Base-by-base conservation (phyloP, 2,113 vertebrate species). In the Pelecanus crispus region DNA sequence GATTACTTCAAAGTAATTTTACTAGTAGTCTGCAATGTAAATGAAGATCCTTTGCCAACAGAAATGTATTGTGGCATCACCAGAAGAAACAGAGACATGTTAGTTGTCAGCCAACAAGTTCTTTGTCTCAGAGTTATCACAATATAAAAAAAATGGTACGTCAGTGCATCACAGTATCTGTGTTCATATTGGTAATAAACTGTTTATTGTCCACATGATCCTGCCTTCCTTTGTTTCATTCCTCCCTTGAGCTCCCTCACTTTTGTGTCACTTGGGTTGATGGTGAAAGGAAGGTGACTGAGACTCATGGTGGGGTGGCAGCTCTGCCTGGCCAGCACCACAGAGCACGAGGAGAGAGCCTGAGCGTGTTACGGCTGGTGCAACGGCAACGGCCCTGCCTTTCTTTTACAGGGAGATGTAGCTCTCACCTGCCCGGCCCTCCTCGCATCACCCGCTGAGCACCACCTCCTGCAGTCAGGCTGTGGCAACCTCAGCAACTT, bases 101-200 rank as follows among this genome's bases (percentile, higher is more conserved):
- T 97, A 93, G 68, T 97, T 97, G 97, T 98, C 97, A 97, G 96
- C 96, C 97, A 95, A 97, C 88, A 93, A 95, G 95, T 94, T 95
- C 91, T 96, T 95, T 94, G 93, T 96, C 95, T 94, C 95, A 96
- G 95, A 97, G 90, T 98, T 97, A 97, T 97, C 96, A 93, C 96
- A 96, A 96, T 98, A 98, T 98, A 82, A 90, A 97, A 93, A 74
- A 96, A 98, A 97, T 97, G 97, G 98, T 97, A 98, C 94, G 94
- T 98, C 97, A 95, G 97, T 98, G 95, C 97, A 97, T 97, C 95
- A 94, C 98, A 97, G 94, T 97, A 96, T 98, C 98, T 98, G 98
- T 99, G 98, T 98, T 98, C 98, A 98, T 99, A 98, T 98, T 98
- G 97, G 96, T 99, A 99, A 99, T 99, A 99, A 99, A 99, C 98